Base-by-base conservation (phyloP, 2,113 vertebrate species). In the Myocastor coypus region DNA sequence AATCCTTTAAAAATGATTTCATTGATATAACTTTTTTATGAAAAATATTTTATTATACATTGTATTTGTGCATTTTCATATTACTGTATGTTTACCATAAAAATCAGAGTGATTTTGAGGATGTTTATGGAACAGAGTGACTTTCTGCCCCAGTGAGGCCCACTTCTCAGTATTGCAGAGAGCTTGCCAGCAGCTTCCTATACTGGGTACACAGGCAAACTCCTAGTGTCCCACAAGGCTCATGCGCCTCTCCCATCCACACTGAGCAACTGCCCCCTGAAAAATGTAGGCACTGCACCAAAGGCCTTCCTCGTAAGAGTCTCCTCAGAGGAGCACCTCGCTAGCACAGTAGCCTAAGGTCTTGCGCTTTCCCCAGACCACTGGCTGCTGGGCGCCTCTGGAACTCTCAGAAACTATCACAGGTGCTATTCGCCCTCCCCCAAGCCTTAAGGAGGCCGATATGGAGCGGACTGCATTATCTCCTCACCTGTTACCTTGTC, bases 1-100 rank as follows among this genome's bases (percentile, higher is more conserved):
- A 73, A 92, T 94, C 5, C 55, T 89, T 83, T 84, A 57, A 80
- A 68, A 32, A 37, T 83, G 73, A 75, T 91, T 84, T 3, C 24
- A 34, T 34, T 1, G 2, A 26, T 40, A 46, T 8, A 46, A 46
- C 8, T 46, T 46, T 46, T 46, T 37, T 92, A 32, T 52, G 24
- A 50, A 8, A 59, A 75, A 71, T 22, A 69, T 22, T 78, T 46
- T 32, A 83, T 8, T 46, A 37, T 69, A 59, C 26, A 57, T 17
- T 32, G 46, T 37, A 80, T 19, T 59, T 86, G 30, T 61, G 7
- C 61, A 28, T 57, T 89, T 59, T 63, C 34, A 32, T 66, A 85
- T 71, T 68, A 88, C 42, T 85, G 81, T 37, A 57, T 57, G 52
- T 40, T 88, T 87, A 84, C 30, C 77, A 12, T 46, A 63, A 91